A percentile compares a stretch with the other conserved stretches of the same genome.
Evolutionary conservation across 2,113 vertebrate species (phyloP).

Genomic region (Arothron firmamentum): DNA sequence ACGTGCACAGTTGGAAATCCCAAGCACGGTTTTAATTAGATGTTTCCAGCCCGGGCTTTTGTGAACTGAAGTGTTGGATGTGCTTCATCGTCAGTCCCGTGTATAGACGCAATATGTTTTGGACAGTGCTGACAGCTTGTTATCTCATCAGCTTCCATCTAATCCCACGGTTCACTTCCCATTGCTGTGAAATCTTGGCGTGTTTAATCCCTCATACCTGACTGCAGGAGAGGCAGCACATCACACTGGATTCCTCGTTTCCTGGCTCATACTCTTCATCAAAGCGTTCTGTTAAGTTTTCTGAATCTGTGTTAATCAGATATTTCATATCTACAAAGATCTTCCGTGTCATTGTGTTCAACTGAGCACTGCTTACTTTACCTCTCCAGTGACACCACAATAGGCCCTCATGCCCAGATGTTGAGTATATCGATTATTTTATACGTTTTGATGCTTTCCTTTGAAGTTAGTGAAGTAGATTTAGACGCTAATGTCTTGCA

Average conservation of each 20-base stretch:
- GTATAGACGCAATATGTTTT: slow-evolving; percentile 40
- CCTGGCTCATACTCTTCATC: no score
- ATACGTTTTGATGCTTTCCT: no score
- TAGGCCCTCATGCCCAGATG: no score
- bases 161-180: slow-evolving; percentile 53
- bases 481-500: no score
- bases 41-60: slow-evolving; percentile 35
- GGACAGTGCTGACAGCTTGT: slow-evolving; percentile 55
- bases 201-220: slow-evolving; percentile 36
- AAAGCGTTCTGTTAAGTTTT: no score
- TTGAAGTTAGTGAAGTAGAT: no score
- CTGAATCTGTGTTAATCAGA: no score
- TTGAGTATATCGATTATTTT: no score
- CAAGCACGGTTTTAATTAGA: slow-evolving; percentile 41
- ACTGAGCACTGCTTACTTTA: background rate
- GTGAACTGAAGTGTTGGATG: slow-evolving; percentile 20
- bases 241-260: background rate
- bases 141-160: slow-evolving; percentile 46
- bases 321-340: no score
- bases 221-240: background rate
- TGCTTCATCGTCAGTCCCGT: slow-evolving; percentile 20
- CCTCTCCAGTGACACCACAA: no score
- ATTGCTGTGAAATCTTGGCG: slow-evolving; percentile 38
- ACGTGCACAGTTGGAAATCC: slow-evolving; percentile 27
- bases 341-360: background rate